These are phyloP conservation scores for Trissoscelio sp. DNA, from an alignment of 2,888 invertebrate genomes.

Conservation along the genomic window DNA sequence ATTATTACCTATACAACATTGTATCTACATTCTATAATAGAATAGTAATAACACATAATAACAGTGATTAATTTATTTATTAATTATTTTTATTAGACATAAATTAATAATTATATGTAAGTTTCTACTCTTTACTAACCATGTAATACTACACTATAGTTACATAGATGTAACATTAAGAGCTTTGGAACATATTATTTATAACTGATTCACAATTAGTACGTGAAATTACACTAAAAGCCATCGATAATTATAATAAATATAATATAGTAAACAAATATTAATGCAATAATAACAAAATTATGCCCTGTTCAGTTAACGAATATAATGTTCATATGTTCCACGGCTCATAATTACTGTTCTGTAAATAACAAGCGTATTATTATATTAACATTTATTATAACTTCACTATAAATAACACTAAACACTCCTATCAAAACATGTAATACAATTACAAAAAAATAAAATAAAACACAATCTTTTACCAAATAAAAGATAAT, in stretches of 20 bases:
- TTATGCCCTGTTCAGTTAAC: no score
- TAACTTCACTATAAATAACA: constrained; percentile 46
- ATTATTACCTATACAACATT: background rate
- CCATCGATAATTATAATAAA: no score
- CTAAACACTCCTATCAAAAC: constrained; percentile 47
- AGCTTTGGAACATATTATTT: constrained; percentile 44
- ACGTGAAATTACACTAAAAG: no score
- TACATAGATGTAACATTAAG: constrained; percentile 45
- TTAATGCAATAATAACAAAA: no score
- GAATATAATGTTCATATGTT: constrained; percentile 1
- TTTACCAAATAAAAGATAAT: constrained; percentile 48
- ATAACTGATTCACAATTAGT: no score
- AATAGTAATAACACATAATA: constrained; percentile 4
- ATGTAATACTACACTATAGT: constrained; percentile 32
- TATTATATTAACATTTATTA: constrained; percentile 54
- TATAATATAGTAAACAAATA: no score
- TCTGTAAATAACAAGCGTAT: constrained; percentile 57
- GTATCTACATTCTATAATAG: constrained; percentile 2
- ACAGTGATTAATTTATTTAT: constrained; percentile 24
- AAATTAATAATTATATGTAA: constrained; percentile 15
- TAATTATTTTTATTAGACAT: constrained; percentile 24
- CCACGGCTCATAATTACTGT: constrained; percentile 36
- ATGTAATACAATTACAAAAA: constrained; percentile 44
- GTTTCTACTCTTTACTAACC: constrained; percentile 41
- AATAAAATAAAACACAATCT: constrained; percentile 49